Conservation (phyloP, 1,140 invertebrate genomes). For the Archivesica marissinica region DNA sequence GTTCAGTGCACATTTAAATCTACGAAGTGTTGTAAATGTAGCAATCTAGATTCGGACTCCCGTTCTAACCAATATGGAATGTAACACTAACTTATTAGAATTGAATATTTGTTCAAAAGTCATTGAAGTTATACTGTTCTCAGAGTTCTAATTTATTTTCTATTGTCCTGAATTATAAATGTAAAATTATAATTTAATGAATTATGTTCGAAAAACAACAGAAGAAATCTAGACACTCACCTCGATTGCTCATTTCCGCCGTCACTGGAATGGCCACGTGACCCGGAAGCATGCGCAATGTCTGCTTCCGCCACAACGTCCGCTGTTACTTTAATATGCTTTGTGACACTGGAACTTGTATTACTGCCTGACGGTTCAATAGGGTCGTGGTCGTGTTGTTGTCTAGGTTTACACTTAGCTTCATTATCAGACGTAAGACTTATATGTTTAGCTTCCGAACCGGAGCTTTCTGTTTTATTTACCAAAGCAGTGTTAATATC, state of each 20-base stretch:
- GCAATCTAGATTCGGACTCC: too few species aligned
- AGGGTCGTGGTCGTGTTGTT: neutral
- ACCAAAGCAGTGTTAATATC: neutral
- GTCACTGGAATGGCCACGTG: conserved; percentile 32
- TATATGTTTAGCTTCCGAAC: too few species aligned
- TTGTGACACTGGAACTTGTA: neutral
- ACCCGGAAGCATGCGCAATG: neutral
- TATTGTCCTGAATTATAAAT: too few species aligned
- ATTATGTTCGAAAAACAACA: neutral
- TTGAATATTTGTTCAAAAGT: too few species aligned
- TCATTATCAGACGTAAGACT: neutral
- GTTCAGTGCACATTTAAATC: too few species aligned
- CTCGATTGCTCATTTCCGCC: conserved; percentile 5
- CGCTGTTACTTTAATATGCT: conserved; percentile 16
- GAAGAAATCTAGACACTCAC: conserved; percentile 18
- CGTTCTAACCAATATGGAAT: too few species aligned
- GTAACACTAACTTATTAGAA: too few species aligned
- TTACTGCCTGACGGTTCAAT: neutral
- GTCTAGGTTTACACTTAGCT: neutral
- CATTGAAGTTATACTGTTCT: too few species aligned
- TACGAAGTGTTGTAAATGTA: too few species aligned
- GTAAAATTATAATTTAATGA: too few species aligned
- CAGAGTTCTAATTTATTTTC: too few species aligned
- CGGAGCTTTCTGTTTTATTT: neutral
- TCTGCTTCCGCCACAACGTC: conserved; percentile 26